Conservation (phyloP, 2,113 vertebrate species). For the Pelecanus crispus region DNA sequence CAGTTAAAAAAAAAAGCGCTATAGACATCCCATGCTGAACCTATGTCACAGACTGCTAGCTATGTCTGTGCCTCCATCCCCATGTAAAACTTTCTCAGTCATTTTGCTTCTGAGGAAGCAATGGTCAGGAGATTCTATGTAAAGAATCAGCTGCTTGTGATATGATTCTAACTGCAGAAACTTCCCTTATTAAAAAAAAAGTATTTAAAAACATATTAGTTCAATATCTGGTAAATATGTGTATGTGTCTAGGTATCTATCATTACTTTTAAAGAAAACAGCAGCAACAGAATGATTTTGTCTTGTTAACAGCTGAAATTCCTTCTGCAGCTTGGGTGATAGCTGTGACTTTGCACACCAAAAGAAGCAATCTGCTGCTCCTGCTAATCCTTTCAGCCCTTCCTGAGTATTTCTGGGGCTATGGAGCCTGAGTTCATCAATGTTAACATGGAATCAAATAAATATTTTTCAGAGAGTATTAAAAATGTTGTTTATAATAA, state of each 20-base stretch:
- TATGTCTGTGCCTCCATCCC: not conserved
- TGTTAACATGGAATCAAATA: conserved; percentile 7
- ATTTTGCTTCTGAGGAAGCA: not conserved
- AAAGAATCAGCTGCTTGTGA: not conserved
- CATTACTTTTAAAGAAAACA: not conserved
- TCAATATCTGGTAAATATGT: fast-evolving
- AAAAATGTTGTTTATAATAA: not conserved
- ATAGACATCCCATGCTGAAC: not conserved
- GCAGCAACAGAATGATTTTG: not conserved
- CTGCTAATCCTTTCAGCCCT: not conserved
- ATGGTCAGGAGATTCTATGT: not conserved
- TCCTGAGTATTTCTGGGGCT: not conserved
- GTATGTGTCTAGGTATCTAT: not conserved
- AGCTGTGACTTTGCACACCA: not conserved
- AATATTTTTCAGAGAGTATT: conserved; percentile 34
- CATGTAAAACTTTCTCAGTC: not conserved
- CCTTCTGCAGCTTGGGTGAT: not conserved
- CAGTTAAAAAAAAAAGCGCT: not conserved
- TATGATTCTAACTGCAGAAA: not conserved
- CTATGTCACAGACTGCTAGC: not conserved
- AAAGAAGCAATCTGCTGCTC: not conserved
- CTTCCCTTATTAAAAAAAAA: not conserved
- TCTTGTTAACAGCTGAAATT: not conserved
- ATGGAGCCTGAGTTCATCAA: not conserved
- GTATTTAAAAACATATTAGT: not conserved